A percentile compares a stretch with the other conserved stretches of the same genome.
Evolutionary conservation across 2,888 invertebrate species (phyloP).

Genomic region (Lottia scabra): DNA sequence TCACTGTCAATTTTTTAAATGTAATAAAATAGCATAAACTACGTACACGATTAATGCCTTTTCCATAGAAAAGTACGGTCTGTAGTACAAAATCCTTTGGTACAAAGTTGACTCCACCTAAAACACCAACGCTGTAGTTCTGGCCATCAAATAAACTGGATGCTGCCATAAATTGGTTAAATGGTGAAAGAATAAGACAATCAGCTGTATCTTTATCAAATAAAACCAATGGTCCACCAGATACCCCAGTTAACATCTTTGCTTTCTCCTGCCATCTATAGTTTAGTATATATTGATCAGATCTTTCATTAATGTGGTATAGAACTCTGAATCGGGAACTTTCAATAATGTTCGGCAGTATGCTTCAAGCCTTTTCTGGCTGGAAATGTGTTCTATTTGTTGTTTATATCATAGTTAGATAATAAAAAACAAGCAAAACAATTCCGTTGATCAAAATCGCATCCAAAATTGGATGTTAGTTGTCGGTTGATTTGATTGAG

Average conservation of each 20-base stretch:
- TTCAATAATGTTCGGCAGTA: no score
- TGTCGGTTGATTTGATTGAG: no score
- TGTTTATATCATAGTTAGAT: no score
- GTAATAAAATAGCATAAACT: no score
- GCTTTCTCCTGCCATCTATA: not conserved
- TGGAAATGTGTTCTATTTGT: no score
- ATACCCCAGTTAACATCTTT: conserved; percentile 37
- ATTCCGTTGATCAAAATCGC: no score
- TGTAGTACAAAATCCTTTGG: conserved; percentile 17
- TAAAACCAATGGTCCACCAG: conserved; percentile 46
- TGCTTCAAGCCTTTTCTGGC: no score
- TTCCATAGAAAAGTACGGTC: conserved; percentile 25
- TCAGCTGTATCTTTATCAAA: conserved; percentile 42
- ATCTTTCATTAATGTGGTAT: not conserved
- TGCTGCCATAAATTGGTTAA: conserved; percentile 48
- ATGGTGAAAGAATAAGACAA: conserved; percentile 45
- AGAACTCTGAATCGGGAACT: not conserved
- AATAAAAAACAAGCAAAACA: no score
- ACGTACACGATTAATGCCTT: conserved; percentile 29
- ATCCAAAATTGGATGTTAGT: no score
- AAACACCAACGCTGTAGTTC: conserved; percentile 43
- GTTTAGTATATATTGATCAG: not conserved
- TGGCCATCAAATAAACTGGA: conserved; percentile 31
- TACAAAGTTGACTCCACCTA: conserved; percentile 48
- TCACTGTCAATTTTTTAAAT: no score